A percentile compares a stretch with the other conserved stretches of the same genome.
phyloP scores from a whole-genome alignment of 2,888 invertebrate species.

The Drosophila picticornis region DNA sequence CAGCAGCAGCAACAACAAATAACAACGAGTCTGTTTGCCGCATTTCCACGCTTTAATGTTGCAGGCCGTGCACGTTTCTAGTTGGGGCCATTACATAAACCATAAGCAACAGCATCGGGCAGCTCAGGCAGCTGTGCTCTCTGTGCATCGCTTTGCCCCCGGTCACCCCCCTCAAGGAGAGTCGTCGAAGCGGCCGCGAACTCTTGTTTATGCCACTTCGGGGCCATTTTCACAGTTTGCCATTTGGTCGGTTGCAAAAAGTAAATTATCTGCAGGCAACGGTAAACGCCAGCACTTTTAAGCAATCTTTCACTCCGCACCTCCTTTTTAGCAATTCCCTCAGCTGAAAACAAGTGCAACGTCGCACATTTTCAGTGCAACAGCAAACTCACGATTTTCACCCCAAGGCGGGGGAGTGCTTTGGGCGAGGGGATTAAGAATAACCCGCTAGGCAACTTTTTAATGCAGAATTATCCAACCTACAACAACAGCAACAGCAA shows the following conservation, averaged over 20 bases:
- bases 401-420: conserved; percentile 51
- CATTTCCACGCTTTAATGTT: conserved; percentile 66
- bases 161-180: background rate
- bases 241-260: conserved; percentile 30
- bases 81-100: conserved; percentile 65
- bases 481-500: conserved; percentile 27
- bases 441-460: conserved; percentile 65
- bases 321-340: conserved; percentile 44
- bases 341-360: conserved; percentile 71
- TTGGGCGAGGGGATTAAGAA: conserved; percentile 4
- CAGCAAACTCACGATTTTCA: conserved; percentile 73
- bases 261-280: conserved; percentile 71
- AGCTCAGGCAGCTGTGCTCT: conserved; percentile 18
- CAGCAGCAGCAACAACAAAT: conserved; percentile 38
- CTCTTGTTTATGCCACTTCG: conserved; percentile 47
- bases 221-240: conserved; percentile 66
- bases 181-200: conserved; percentile 3
- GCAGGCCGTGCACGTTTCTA: conserved; percentile 59
- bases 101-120: conserved; percentile 59
- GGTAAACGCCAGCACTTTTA: conserved; percentile 48
- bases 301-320: conserved; percentile 27
- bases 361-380: conserved; percentile 72
- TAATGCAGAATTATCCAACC: conserved; percentile 76
- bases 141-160: background rate
- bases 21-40: conserved; percentile 6